phyloP scores from a whole-genome alignment of 2,888 invertebrate species.

The Camponotus fellah region DNA sequence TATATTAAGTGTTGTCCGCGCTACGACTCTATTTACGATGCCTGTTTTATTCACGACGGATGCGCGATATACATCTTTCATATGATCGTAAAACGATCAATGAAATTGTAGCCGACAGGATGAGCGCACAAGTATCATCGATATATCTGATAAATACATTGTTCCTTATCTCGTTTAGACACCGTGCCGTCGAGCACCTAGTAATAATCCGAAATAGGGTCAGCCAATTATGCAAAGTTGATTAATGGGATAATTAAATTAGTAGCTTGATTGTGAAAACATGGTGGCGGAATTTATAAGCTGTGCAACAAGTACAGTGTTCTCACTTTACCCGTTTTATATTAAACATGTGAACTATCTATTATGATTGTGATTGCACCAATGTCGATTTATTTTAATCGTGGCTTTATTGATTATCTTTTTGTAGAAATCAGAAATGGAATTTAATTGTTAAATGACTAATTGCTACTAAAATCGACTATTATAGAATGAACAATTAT shows the following conservation, averaged over 20 bases:
- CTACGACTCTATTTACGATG: constrained; percentile 66
- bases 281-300: constrained; percentile 20
- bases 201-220: constrained; percentile 3
- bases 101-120: constrained; percentile 60
- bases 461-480: background rate
- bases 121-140: background rate
- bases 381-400: constrained; percentile 21
- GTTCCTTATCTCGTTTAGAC: constrained; percentile 16
- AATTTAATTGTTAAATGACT: background rate
- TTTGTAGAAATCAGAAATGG: constrained; percentile 5
- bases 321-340: background rate
- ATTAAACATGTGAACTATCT: constrained; percentile 21
- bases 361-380: constrained; percentile 6
- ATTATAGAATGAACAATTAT: constrained; percentile 5
- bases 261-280: constrained; percentile 17
- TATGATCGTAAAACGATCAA: constrained; percentile 36
- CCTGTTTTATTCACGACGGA: constrained; percentile 63
- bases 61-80: constrained; percentile 73
- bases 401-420: background rate
- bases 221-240: background rate
- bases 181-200: background rate
- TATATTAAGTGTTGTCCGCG: constrained; percentile 79
- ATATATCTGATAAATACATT: background rate
- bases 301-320: constrained; percentile 29
- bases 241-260: constrained; percentile 30